Evolutionary conservation across 2,113 vertebrate species (phyloP), one percentile per base, ranked within the genome.

Genomic region (Tachysurus fulvidraco): DNA sequence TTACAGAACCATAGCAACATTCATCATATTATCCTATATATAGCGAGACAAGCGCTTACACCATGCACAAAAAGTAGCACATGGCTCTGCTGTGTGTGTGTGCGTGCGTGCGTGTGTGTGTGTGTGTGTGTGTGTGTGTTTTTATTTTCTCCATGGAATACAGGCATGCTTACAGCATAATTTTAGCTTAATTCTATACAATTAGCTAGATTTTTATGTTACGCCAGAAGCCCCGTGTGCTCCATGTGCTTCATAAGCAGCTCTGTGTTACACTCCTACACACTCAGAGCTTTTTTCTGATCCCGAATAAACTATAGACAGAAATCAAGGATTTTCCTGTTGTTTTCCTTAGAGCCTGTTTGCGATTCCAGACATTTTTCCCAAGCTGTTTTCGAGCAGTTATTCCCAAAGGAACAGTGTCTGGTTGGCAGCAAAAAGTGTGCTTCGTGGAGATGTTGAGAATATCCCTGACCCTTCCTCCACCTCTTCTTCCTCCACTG

Each of bases 401-500:
- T 46, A 6, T 64, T 86, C 14, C 81, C 69, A 4, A 23, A 62
- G 85, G 83, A 62, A 17, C 10, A n/a, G 23, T 62, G 78, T 54
- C 30, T 60, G 36, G 79, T 25, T 77, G 84, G 12, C 46, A 65
- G 30, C 64, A 67, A 30, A 59, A 73, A 46, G 44, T 83, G 36
- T 54, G 36, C 83, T 79, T 86, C 81, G 86, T 55, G 11, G 12
- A 7, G 36, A 44, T 60, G 83, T 69, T 46, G 62, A 44, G 71
- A 87, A 87, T 73, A 81, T 71, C 65, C 84, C 57, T 23, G 80
- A 74, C 87, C 82, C 80, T 67, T 80, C 85, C 79, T 69, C 80
- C 3, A 1, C 30, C 87, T 64, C 77, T 46, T 85, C 65, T 19
- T 65, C 52, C 67, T 81, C 13, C 50, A 4, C 79, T 95, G 93